These are phyloP conservation scores for Atta colombica DNA, from an alignment of 1,140 invertebrate species.

Conservation along the genomic window DNA sequence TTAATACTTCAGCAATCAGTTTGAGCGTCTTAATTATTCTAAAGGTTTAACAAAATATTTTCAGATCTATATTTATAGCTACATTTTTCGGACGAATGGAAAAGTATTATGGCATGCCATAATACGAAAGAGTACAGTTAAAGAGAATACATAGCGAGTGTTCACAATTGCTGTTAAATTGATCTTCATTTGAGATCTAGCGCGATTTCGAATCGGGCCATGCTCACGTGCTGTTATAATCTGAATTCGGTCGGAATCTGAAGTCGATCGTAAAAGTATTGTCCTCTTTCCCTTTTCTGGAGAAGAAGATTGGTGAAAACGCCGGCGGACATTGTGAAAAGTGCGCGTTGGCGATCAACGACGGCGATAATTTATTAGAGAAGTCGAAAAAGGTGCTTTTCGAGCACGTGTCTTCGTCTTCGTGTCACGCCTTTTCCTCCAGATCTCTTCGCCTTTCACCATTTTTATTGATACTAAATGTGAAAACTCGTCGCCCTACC, in stretches of 20 bases:
- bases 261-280: conserved; percentile 50
- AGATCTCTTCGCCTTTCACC: conserved; percentile 68
- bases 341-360: conserved; percentile 45
- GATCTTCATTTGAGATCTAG: not conserved
- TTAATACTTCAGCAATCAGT: too few species aligned
- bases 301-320: conserved; percentile 47
- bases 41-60: too few species aligned
- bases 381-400: conserved; percentile 68
- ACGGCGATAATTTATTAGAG: conserved; percentile 66
- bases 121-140: conserved; percentile 8
- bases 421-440: conserved; percentile 8
- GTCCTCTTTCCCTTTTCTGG: not conserved
- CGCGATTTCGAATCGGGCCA: not conserved
- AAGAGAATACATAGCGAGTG: not conserved
- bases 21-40: too few species aligned
- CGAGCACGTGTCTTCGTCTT: conserved; percentile 6
- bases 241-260: not conserved
- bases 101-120: not conserved
- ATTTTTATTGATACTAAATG: conserved; percentile 73
- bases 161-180: conserved; percentile 7
- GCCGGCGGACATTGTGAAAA: conserved; percentile 44
- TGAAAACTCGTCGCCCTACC: conserved; percentile 74
- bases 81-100: not conserved
- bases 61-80: too few species aligned
- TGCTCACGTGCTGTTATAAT: conserved; percentile 33